Percentiles rank a stretch among this genome's conserved stretches.
Conservation (phyloP, 2,113 vertebrate genomes). For the Canis aureus region DNA sequence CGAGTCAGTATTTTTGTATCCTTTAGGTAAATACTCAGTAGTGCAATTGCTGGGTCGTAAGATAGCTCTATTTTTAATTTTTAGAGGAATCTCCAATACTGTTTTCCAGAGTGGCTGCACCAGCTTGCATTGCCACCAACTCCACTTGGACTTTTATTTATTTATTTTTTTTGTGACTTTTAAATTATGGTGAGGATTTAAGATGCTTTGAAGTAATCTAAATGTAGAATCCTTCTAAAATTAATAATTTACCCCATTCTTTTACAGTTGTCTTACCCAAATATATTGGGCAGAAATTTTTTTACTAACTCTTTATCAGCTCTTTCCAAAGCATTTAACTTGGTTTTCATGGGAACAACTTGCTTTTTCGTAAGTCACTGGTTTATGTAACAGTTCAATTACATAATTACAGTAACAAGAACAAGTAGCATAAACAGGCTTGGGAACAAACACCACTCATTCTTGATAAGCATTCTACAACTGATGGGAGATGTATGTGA, state of each 20-base stretch:
- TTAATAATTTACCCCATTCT: slow-evolving; percentile 36
- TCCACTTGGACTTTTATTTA: neutral
- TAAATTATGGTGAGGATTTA: too few relatives aligned
- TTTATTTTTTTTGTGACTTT: too few relatives aligned
- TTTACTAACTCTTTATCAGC: slow-evolving; percentile 35
- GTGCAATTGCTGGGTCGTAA: neutral
- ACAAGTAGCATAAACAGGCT: slow-evolving; percentile 12
- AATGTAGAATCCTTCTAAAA: slow-evolving; percentile 22
- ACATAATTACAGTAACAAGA: slow-evolving; percentile 40
- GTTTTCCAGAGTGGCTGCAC: neutral
- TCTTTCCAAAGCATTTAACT: slow-evolving; percentile 50
- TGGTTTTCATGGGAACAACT: slow-evolving; percentile 50
- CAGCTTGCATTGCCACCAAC: neutral
- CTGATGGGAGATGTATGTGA: neutral
- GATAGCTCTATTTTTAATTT: neutral
- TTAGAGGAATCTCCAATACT: neutral
- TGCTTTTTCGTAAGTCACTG: slow-evolving; percentile 36
- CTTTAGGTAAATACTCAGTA: neutral
- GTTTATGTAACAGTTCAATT: slow-evolving; percentile 48
- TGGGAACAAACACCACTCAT: neutral
- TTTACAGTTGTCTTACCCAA: neutral
- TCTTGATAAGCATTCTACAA: neutral
- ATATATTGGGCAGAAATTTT: neutral
- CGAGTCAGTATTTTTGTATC: neutral
- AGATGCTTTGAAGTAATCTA: too few relatives aligned